Conservation (phyloP, 2,797 vertebrate genomes). For the Synaphobranchus kaupii region DNA sequence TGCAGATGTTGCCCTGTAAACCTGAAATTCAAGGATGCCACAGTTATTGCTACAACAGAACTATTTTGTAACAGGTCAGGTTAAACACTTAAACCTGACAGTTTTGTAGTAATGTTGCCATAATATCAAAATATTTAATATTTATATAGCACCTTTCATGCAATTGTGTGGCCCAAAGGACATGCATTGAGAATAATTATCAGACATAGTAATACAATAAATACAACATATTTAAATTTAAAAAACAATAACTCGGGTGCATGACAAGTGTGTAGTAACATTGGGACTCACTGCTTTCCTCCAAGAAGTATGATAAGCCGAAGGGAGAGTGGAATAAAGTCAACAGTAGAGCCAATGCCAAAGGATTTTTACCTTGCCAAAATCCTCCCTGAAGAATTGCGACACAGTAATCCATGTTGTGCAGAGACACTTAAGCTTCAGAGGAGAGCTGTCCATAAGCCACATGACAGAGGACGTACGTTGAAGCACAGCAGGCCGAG, state of each 20-base stretch:
- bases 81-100: not conserved
- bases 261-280: not conserved
- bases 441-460: constrained; percentile 63
- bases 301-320: constrained; percentile 10
- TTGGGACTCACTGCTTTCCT: not conserved
- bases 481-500: constrained; percentile 61
- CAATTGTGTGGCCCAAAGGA: too few relatives aligned
- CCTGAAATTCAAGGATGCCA: not conserved
- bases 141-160: not conserved
- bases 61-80: not conserved
- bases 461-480: constrained; percentile 52
- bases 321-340: not conserved
- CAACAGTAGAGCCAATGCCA: constrained; percentile 12
- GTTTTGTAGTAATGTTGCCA: not conserved
- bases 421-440: constrained; percentile 53
- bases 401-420: constrained; percentile 59
- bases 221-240: not conserved
- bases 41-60: not conserved
- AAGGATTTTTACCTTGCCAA: not conserved
- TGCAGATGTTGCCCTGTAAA: not conserved
- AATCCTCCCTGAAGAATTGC: constrained; percentile 51
- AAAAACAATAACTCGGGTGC: not conserved
- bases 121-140: too few relatives aligned
- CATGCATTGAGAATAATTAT: not conserved
- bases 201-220: too few relatives aligned